phyloP scores from a whole-genome alignment of 2,797 vertebrate species.

The Danio aesculapii region DNA sequence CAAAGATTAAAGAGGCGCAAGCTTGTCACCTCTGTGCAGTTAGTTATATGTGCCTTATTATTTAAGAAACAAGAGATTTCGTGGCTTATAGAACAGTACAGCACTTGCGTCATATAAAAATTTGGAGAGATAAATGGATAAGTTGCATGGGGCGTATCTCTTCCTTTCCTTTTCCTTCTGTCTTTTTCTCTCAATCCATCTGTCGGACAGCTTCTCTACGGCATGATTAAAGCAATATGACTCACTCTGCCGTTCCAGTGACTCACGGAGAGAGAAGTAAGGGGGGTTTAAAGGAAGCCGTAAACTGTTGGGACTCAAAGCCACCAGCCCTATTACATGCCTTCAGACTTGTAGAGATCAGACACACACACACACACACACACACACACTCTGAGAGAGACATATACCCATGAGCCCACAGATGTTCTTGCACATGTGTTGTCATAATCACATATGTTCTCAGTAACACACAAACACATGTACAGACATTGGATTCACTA shows the following conservation, averaged over 20 bases:
- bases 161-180: slow-evolving; percentile 44
- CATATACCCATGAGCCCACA: slow-evolving; percentile 10
- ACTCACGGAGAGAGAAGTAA: slow-evolving; percentile 44
- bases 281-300: slow-evolving; percentile 44
- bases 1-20: not conserved
- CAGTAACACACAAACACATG: slow-evolving; percentile 1
- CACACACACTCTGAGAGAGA: not conserved
- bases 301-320: slow-evolving; percentile 47
- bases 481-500: slow-evolving; percentile 2
- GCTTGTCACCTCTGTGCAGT: not conserved
- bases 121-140: slow-evolving; percentile 9
- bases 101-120: slow-evolving; percentile 3
- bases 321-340: slow-evolving; percentile 40
- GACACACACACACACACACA: slow-evolving; percentile 10
- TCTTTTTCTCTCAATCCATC: slow-evolving; percentile 56
- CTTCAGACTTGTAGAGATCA: slow-evolving; percentile 23
- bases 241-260: slow-evolving; percentile 41
- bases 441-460: slow-evolving; percentile 10
- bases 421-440: slow-evolving; percentile 3
- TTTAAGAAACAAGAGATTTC: not conserved
- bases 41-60: not conserved
- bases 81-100: not conserved
- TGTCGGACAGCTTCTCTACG: slow-evolving; percentile 51
- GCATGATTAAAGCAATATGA: slow-evolving; percentile 53
- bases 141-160: slow-evolving; percentile 5